phyloP scores from a whole-genome alignment of 2,113 vertebrate species.

The Columbina picui region DNA sequence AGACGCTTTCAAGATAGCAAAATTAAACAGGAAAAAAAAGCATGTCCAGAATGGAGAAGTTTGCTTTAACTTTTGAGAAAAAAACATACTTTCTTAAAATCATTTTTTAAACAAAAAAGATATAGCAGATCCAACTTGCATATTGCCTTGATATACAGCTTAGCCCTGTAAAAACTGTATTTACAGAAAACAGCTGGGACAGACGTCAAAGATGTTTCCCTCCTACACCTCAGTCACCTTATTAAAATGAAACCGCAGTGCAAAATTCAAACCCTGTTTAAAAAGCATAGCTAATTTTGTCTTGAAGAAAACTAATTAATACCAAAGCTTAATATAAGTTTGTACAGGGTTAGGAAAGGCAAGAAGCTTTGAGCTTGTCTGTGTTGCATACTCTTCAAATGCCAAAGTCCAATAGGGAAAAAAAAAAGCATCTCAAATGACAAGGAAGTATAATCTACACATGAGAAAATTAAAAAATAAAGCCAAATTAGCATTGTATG shows the following conservation, averaged over 20 bases:
- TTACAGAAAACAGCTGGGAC: not conserved
- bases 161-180: not conserved
- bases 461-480: not conserved
- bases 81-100: not conserved
- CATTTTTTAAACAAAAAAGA: not conserved
- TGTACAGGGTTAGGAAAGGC: not conserved
- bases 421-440: not conserved
- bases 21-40: not conserved
- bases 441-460: not conserved
- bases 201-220: not conserved
- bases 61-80: not conserved
- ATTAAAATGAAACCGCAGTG: slow-evolving; percentile 7
- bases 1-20: not conserved
- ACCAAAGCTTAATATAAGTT: not conserved
- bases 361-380: not conserved
- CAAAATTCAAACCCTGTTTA: not conserved
- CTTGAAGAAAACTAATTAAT: slow-evolving; percentile 19
- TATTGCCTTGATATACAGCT: not conserved
- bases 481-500: not conserved
- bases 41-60: not conserved
- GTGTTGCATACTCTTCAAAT: not conserved
- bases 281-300: not conserved
- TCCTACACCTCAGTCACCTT: not conserved
- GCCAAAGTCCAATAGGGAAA: not conserved
- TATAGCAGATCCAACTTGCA: not conserved